Evolutionary conservation across 2,113 vertebrate species (phyloP), one percentile per base, ranked within the genome.

Genomic region (Corythornis cristatus): DNA sequence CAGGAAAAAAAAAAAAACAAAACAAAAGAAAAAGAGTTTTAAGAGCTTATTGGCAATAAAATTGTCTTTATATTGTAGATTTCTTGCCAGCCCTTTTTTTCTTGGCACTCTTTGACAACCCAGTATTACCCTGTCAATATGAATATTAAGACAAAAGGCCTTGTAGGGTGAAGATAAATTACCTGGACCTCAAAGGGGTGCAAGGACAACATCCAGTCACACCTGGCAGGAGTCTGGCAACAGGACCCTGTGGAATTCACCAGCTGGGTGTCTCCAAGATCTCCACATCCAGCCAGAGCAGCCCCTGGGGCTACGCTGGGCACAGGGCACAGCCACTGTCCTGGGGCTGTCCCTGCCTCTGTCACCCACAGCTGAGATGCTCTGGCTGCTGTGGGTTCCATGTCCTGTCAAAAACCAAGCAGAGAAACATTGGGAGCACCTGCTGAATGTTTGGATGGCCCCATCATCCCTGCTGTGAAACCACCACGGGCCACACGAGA

Each of bases 41-140:
- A 98, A 98, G 97, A 98, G 97, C 96, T 98, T 98, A 98, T 96
- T 25, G 98, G 98, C 98, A 99, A 99, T 99, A 98, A 99, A 99
- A 99, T 98, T 98, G 98, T 99, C 98, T 98, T 98, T 98, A 98
- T 98, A 97, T 97, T 97, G 94, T 97, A 96, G 96, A 92, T 77
- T 84, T 88, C 86, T 97, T 70, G 94, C 94, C 94, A 92, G 96
- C 93, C 95, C 94, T 73, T 95, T 96, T 93, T 78, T 88, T 87
- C 94, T 93, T 66, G 74, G 85, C 45, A 16, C 54, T 89, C 68
- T 73, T 29, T 66, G 75, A 71, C 84, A 54, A 86, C 64, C 21
- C 40, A 18, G 26, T 56, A 31, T 78, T 89, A 80, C 57, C 37
- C 35, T 58, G 54, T 40, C 48, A 43, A 26, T 12, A 37, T 6